Base-by-base conservation (phyloP, 2,797 vertebrate genomes). In the Brachyalestes nurse region DNA sequence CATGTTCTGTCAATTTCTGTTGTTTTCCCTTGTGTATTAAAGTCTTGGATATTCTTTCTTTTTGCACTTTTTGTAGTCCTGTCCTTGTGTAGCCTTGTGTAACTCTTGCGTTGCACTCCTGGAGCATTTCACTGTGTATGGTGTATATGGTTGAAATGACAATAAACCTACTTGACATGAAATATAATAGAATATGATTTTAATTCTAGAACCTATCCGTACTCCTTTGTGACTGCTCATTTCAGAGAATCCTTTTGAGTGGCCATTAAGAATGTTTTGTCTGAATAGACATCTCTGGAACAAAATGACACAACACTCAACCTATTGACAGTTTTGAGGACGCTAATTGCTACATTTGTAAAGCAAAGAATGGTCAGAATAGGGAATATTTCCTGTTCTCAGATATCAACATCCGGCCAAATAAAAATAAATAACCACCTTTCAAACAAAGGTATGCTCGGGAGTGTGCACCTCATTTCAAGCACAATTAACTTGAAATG, bases 401-500 rank as follows among this genome's bases (percentile, higher is more conserved):
- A 90, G 92, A 94, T 93, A 94, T 94, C 91, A 93, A 93, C 92
- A 93, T 94, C 91, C 93, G 93, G 93, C 92, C 91, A 92, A 94
- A 95, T 94, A 94, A 93, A 95, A 95, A 94, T 93, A 92, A 95
- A 95, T 95, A 94, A 93, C 93, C 93, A 94, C 93, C 92, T 94
- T 94, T 93, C 84, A 92, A 92, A 95, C 91, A 92, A 94, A 90
- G 94, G 90, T 91, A 90, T 87, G 88, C 87, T 85, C 81, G 80
- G 84, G 88, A 87, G 87, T 89, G 86, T 81, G 85, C 87, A 89
- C 94, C 94, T 95, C 94, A 96, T 96, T 96, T 95, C 94, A 95
- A 95, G 94, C 95, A 95, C 95, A 95, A 95, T 95, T 95, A 95
- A 96, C 94, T 95, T 95, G 94, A 95, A 96, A 95, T 96, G 94